A percentile compares a stretch with the other conserved stretches of the same genome.
Evolutionary conservation across 2,113 vertebrate genomes (phyloP).

Genomic region (Muntiacus reevesi): DNA sequence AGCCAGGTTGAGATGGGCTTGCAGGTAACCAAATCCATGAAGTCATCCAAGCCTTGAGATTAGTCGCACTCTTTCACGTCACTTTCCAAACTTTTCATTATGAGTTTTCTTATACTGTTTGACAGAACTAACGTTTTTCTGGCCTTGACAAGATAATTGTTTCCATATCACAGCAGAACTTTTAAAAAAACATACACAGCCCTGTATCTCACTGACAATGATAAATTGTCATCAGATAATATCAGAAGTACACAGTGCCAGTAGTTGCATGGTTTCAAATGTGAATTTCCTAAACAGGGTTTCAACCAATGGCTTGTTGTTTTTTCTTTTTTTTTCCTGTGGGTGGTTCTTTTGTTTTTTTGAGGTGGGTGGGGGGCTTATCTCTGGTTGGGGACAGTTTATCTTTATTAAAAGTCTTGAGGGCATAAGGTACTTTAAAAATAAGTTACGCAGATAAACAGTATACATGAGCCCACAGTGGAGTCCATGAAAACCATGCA

Average conservation of each 20-base stretch:
- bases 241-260: conserved; percentile 40
- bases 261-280: conserved; percentile 45
- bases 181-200: background rate
- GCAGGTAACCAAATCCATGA: conserved; percentile 50
- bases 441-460: background rate
- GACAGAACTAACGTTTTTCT: conserved; percentile 62
- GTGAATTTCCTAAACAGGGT: conserved; percentile 55
- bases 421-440: conserved; percentile 8
- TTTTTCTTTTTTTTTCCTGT: background rate
- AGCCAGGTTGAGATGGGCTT: conserved; percentile 3
- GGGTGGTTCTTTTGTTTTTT: background rate
- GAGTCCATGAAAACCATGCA: background rate
- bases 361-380: background rate
- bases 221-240: conserved; percentile 69
- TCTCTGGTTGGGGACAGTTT: background rate
- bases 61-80: background rate
- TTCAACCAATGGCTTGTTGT: background rate
- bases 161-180: conserved; percentile 67
- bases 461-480: background rate
- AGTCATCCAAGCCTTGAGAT: conserved; percentile 41
- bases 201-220: conserved; percentile 66
- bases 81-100: conserved; percentile 46
- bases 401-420: conserved; percentile 37
- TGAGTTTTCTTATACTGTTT: conserved; percentile 58
- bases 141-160: conserved; percentile 70